phyloP scores from a whole-genome alignment of 2,888 invertebrate species.

The Stenodera caucasica region DNA sequence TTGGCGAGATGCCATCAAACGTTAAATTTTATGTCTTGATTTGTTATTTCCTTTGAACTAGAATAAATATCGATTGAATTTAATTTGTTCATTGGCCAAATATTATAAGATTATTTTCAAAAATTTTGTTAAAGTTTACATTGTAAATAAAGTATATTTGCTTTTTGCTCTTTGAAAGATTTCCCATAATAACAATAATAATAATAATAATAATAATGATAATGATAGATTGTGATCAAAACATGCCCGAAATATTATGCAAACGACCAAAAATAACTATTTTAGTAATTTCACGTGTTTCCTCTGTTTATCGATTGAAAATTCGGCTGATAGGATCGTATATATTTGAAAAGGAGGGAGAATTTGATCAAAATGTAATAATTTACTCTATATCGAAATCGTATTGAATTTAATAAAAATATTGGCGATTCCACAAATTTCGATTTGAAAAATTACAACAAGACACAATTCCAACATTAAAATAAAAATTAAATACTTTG shows the following conservation, averaged over 20 bases:
- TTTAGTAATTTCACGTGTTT: constrained; percentile 2
- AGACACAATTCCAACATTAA: background rate
- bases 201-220: too few species aligned
- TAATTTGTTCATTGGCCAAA: background rate
- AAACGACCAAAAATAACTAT: background rate
- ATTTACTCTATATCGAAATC: too few species aligned
- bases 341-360: too few species aligned
- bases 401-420: too few species aligned
- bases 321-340: background rate
- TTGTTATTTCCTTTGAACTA: background rate
- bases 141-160: too few species aligned
- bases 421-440: background rate
- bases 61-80: background rate
- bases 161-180: too few species aligned
- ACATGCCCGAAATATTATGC: background rate
- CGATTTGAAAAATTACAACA: background rate
- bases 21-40: background rate
- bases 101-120: too few species aligned
- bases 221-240: background rate
- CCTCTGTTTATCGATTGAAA: background rate
- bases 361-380: too few species aligned
- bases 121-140: too few species aligned
- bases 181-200: too few species aligned
- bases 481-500: too few species aligned
- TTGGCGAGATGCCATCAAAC: background rate